phyloP scores from a whole-genome alignment of 2,113 vertebrate species.

The Grammomys surdaster region DNA sequence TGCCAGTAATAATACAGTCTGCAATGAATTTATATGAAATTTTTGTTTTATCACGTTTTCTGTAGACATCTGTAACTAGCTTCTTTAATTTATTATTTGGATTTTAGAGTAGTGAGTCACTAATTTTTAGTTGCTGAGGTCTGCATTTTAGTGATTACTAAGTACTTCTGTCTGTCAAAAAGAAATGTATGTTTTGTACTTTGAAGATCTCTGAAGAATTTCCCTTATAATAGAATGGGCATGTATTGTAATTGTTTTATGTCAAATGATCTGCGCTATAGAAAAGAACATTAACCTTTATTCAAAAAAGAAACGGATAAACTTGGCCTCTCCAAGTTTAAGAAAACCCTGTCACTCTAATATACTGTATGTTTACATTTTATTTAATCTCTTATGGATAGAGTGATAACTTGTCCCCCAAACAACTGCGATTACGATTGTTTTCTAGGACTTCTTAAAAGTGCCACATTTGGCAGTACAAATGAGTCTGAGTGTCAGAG shows the following conservation, averaged over 20 bases:
- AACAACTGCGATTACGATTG: slow-evolving; percentile 80
- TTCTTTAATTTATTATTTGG: slow-evolving; percentile 89
- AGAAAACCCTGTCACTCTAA: slow-evolving; percentile 87
- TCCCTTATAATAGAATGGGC: slow-evolving; percentile 87
- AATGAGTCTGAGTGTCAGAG: slow-evolving; percentile 87
- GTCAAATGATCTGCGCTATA: slow-evolving; percentile 89
- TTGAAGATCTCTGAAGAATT: slow-evolving; percentile 89
- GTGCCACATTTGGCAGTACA: slow-evolving; percentile 90
- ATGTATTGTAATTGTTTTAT: slow-evolving; percentile 89
- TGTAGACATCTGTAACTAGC: slow-evolving; percentile 88
- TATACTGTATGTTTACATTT: slow-evolving; percentile 90
- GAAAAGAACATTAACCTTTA: slow-evolving; percentile 84
- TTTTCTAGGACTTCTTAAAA: slow-evolving; percentile 89
- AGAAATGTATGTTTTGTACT: slow-evolving; percentile 88
- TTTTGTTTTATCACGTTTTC: slow-evolving; percentile 86
- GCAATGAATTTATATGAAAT: slow-evolving; percentile 85
- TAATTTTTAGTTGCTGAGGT: slow-evolving; percentile 87
- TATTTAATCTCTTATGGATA: slow-evolving; percentile 85
- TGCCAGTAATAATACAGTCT: slow-evolving; percentile 88
- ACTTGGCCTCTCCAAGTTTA: slow-evolving; percentile 83
- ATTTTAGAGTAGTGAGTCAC: slow-evolving; percentile 88
- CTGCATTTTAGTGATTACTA: slow-evolving; percentile 88
- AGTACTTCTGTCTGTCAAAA: slow-evolving; percentile 88
- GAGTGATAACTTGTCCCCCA: slow-evolving; percentile 82
- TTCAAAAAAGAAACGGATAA: slow-evolving; percentile 82